phyloP scores from a whole-genome alignment of 2,888 invertebrate genomes.

The Syritta pipiens region DNA sequence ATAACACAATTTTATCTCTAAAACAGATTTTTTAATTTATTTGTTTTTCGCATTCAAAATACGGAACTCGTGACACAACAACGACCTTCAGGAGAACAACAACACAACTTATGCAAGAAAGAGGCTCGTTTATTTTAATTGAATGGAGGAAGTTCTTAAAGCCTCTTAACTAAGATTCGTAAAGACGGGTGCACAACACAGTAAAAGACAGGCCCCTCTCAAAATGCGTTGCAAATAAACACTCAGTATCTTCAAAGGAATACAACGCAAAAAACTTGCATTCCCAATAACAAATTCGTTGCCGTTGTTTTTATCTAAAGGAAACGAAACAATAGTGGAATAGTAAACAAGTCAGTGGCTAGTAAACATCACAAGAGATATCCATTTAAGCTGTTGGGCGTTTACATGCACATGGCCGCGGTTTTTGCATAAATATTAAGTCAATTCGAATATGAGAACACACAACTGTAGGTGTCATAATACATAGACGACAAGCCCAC shows the following conservation, averaged over 20 bases:
- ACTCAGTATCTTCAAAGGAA: too few relatives aligned
- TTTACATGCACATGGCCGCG: not conserved
- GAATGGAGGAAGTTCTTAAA: too few relatives aligned
- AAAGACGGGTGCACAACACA: too few relatives aligned
- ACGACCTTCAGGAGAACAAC: constrained; percentile 18
- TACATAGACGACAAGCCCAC: constrained; percentile 44
- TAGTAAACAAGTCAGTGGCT: constrained; percentile 1
- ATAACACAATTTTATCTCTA: constrained; percentile 13
- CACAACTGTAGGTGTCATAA: not conserved
- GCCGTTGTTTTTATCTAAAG: not conserved
- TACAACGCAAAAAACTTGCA: too few relatives aligned
- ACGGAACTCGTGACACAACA: constrained; percentile 18
- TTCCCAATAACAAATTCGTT: constrained; percentile 10
- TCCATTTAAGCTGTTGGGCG: too few relatives aligned
- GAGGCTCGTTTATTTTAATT: constrained; percentile 15
- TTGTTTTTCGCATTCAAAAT: constrained; percentile 14
- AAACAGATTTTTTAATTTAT: not conserved
- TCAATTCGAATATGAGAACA: not conserved
- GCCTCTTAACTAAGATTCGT: too few relatives aligned
- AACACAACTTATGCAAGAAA: not conserved
- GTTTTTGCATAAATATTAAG: too few relatives aligned
- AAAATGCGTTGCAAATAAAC: constrained; percentile 40
- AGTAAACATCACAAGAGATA: constrained; percentile 17
- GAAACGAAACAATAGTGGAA: not conserved
- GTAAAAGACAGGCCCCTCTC: constrained; percentile 10